Evolutionary conservation across 2,113 vertebrate genomes (phyloP).

Genomic region (Lagopus leucura): DNA sequence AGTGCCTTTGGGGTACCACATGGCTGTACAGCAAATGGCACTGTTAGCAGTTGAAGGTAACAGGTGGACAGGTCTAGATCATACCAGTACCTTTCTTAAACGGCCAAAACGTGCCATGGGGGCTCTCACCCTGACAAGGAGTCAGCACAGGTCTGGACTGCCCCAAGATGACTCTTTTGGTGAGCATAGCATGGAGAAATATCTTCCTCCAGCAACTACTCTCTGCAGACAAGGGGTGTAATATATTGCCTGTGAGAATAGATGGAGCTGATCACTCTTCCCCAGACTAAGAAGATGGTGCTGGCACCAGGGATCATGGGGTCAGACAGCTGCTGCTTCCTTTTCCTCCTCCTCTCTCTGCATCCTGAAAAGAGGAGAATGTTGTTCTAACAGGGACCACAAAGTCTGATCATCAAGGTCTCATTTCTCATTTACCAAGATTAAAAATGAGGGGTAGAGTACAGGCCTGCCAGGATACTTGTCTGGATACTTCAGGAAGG

Average conservation of each 20-base stretch:
- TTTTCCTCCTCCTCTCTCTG: neutral
- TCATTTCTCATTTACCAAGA: neutral
- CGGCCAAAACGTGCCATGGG: neutral
- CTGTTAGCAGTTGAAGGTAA: neutral
- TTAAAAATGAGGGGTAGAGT: neutral
- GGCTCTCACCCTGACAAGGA: neutral
- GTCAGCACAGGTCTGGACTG: accelerated
- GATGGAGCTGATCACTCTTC: neutral
- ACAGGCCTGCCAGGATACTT: neutral
- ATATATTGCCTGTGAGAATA: accelerated
- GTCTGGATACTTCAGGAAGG: neutral
- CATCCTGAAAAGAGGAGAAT: neutral
- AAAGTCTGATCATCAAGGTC: neutral
- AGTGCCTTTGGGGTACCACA: neutral
- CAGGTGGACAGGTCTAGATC: neutral
- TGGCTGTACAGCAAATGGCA: neutral
- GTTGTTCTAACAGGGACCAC: neutral
- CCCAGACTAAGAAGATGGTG: neutral
- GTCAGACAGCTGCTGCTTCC: neutral
- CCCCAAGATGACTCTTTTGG: neutral
- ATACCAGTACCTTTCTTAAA: neutral
- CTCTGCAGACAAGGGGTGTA: neutral
- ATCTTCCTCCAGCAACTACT: neutral
- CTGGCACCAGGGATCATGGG: accelerated
- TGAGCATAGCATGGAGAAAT: neutral